Evolutionary conservation across 1,140 invertebrate species (phyloP).

Genomic region (Anoplolepis gracilipes): DNA sequence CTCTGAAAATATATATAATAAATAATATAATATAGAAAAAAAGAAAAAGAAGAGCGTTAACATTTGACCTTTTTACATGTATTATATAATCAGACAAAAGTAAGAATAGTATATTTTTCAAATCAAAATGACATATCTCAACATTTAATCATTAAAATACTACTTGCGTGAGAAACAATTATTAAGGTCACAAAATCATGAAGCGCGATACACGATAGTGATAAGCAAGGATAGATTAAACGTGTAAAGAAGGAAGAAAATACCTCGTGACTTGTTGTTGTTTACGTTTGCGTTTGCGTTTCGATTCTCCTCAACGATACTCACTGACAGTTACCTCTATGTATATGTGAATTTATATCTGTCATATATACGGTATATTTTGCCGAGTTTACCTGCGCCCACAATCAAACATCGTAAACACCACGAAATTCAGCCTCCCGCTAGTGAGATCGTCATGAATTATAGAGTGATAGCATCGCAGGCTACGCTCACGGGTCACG

Average conservation of each 20-base stretch:
- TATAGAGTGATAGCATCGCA: slow-evolving; percentile 71
- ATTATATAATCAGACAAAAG: too few species aligned
- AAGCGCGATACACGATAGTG: neutral
- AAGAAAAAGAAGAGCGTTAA: too few species aligned
- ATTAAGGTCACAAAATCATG: slow-evolving; percentile 18
- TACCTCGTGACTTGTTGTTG: slow-evolving; percentile 16
- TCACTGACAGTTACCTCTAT: slow-evolving; percentile 17
- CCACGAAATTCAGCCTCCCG: slow-evolving; percentile 68
- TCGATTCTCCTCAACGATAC: slow-evolving; percentile 30
- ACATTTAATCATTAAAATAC: slow-evolving; percentile 27
- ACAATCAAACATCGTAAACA: slow-evolving; percentile 69
- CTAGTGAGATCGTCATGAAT: slow-evolving; percentile 64
- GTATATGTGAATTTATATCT: slow-evolving; percentile 47
- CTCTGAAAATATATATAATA: too few species aligned
- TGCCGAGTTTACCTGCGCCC: slow-evolving; percentile 51
- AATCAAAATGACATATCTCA: neutral
- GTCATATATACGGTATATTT: slow-evolving; percentile 39
- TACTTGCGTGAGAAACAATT: slow-evolving; percentile 35
- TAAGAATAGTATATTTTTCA: neutral
- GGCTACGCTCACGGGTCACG: slow-evolving; percentile 59
- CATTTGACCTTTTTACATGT: too few species aligned
- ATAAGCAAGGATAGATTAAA: slow-evolving; percentile 37
- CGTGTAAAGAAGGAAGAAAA: neutral
- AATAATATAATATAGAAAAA: too few species aligned
- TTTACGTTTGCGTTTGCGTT: slow-evolving; percentile 36